Percentiles rank a stretch among this genome's conserved stretches.
These are phyloP conservation scores for Aphelenchoides avenae DNA, from an alignment of 1,140 invertebrate genomes.

Conservation along the genomic window DNA sequence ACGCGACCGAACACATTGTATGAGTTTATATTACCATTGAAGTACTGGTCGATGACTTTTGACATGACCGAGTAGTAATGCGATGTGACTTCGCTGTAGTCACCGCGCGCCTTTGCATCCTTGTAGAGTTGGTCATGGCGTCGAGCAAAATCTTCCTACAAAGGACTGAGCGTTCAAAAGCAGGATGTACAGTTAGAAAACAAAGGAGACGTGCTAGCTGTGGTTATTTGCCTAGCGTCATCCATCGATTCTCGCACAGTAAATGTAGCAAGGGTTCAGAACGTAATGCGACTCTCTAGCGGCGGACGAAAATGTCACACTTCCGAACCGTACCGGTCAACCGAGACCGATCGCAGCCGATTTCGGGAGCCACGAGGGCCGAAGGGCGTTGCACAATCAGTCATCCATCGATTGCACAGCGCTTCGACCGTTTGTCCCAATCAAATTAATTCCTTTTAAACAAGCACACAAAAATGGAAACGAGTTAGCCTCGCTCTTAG, in stretches of 20 bases:
- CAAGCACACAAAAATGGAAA: too few relatives aligned
- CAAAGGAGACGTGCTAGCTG: neutral
- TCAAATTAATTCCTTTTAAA: too few relatives aligned
- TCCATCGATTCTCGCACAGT: neutral
- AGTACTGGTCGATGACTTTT: conserved; percentile 56
- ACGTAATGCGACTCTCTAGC: conserved; percentile 5
- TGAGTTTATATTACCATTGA: too few relatives aligned
- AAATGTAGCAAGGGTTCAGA: conserved; percentile 10
- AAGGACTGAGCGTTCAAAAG: conserved; percentile 11
- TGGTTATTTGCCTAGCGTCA: neutral
- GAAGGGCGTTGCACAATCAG: too few relatives aligned
- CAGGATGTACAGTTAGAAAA: conserved; percentile 8
- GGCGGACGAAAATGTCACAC: too few relatives aligned
- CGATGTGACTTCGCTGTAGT: conserved; percentile 48
- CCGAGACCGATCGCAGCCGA: too few relatives aligned
- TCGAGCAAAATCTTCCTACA: conserved; percentile 46
- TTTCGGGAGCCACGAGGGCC: too few relatives aligned
- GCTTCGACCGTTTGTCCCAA: too few relatives aligned
- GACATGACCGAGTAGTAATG: conserved; percentile 59
- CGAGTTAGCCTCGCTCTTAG: too few relatives aligned
- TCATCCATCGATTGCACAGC: too few relatives aligned
- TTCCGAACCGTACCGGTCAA: too few relatives aligned
- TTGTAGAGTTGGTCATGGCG: conserved; percentile 47
- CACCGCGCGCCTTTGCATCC: conserved; percentile 37
- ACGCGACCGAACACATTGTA: too few relatives aligned